Percentiles rank a stretch among this genome's conserved stretches.
These are phyloP conservation scores for Ochotona princeps DNA, from an alignment of 2,113 vertebrate species.

Conservation along the genomic window DNA sequence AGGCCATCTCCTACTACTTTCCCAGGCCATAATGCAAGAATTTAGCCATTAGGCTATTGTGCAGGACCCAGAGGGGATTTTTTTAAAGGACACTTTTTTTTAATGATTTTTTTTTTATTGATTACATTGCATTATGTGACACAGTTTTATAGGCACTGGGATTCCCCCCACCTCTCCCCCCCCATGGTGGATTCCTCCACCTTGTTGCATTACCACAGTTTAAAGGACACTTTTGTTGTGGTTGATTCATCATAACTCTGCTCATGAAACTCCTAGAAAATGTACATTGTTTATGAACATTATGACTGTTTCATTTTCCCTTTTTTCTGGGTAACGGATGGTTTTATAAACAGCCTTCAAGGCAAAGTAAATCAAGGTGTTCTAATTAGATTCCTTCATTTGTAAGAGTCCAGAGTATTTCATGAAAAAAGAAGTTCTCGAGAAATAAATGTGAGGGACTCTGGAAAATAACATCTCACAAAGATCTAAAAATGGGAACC, in stretches of 20 bases:
- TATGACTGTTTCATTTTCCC: constrained; percentile 15
- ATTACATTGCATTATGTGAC: no score
- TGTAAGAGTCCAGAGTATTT: neutral
- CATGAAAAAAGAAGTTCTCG: neutral
- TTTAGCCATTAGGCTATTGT: no score
- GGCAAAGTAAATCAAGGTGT: neutral
- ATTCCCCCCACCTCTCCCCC: no score
- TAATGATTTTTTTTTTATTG: no score
- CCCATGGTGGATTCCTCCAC: no score
- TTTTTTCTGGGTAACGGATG: neutral
- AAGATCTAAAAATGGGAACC: neutral
- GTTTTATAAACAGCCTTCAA: constrained; percentile 6
- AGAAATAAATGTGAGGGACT: neutral
- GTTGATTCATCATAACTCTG: neutral
- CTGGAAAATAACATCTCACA: neutral
- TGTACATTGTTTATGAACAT: neutral
- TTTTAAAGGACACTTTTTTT: constrained; percentile 17
- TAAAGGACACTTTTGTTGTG: neutral
- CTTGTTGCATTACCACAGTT: no score
- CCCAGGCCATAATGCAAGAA: no score
- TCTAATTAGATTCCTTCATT: neutral
- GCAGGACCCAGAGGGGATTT: no score
- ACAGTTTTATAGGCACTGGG: no score
- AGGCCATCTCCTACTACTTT: no score
- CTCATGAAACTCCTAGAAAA: constrained; percentile 41